Conservation (phyloP, 2,888 invertebrate genomes). For the Nipponacmea schrenckii region DNA sequence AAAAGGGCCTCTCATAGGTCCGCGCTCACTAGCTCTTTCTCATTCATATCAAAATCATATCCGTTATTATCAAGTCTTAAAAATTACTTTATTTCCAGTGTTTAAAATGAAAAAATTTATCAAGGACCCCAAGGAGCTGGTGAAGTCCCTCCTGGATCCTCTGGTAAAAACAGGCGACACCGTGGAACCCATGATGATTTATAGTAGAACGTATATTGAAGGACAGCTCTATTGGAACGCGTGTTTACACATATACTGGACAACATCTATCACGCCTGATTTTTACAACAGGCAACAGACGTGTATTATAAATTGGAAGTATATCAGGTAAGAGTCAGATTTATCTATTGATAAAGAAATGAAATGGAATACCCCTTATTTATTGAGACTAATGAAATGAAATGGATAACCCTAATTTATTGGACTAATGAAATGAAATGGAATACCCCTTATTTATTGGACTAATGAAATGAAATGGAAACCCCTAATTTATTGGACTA, state of each 20-base stretch:
- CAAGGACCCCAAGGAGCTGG: constrained; percentile 30
- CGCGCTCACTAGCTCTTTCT: too few species aligned
- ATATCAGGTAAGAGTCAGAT: constrained; percentile 21
- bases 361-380: not conserved
- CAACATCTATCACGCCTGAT: constrained; percentile 28
- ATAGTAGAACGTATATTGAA: constrained; percentile 8
- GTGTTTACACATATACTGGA: constrained; percentile 34
- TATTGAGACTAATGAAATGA: not conserved
- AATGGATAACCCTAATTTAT: not conserved
- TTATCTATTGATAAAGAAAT: too few species aligned
- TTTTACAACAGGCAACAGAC: constrained; percentile 28
- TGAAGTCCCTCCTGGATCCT: constrained; percentile 32
- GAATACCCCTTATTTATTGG: not conserved
- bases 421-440: too few species aligned
- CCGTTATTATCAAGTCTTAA: too few species aligned
- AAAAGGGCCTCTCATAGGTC: too few species aligned
- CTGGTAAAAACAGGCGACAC: constrained; percentile 22
- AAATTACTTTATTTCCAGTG: constrained; percentile 24
- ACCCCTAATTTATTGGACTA: not conserved
- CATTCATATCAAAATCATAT: too few species aligned
- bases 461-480: not conserved
- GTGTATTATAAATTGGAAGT: constrained; percentile 36
- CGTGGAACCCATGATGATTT: constrained; percentile 18
- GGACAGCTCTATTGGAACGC: constrained; percentile 27
- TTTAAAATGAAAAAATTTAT: constrained; percentile 21